Percentiles rank a stretch among this genome's conserved stretches.
Evolutionary conservation across 2,113 vertebrate species (phyloP).

Genomic region (Callithrix jacchus): DNA sequence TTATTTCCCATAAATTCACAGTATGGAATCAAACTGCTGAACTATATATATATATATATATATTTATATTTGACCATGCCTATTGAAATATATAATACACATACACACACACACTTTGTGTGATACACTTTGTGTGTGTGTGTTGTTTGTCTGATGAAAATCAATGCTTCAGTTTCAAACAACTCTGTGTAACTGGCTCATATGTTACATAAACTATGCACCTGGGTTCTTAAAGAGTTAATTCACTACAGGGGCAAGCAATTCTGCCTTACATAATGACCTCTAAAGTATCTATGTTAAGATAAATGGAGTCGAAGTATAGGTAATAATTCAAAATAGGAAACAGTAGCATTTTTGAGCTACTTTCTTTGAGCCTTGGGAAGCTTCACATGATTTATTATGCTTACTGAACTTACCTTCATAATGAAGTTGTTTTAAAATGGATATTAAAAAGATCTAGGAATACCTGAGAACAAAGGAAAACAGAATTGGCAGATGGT

Average conservation of each 20-base stretch:
- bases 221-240: neutral
- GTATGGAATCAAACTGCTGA: neutral
- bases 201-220: neutral
- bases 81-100: no score
- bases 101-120: no score
- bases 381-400: neutral
- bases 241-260: neutral
- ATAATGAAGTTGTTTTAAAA: neutral
- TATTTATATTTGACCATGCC: no score
- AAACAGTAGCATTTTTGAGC: neutral
- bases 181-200: neutral
- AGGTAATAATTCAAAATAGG: constrained; percentile 32
- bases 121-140: neutral
- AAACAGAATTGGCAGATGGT: neutral
- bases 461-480: neutral
- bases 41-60: neutral
- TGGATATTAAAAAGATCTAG: neutral
- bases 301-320: neutral
- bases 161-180: neutral
- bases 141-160: neutral
- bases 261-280: neutral
- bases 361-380: neutral
- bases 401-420: neutral
- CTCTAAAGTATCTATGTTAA: constrained; percentile 2
- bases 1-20: neutral